These are phyloP conservation scores for Xiphydria camelus DNA, from an alignment of 2,888 invertebrate genomes.

Conservation along the genomic window DNA sequence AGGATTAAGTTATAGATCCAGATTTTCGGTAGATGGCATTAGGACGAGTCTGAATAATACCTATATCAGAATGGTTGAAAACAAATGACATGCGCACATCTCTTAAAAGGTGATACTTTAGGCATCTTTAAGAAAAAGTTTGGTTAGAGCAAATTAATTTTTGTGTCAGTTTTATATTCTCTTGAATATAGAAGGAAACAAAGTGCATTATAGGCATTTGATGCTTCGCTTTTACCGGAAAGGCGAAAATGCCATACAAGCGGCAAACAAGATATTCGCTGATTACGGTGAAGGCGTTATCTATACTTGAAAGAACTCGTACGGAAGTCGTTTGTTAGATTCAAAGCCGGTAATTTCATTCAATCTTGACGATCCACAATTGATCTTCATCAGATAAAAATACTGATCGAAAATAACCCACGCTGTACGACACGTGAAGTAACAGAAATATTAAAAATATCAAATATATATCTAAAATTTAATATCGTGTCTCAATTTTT, in stretches of 20 bases:
- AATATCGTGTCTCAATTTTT: too few species aligned
- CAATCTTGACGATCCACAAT: constrained; percentile 11
- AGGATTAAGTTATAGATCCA: too few species aligned
- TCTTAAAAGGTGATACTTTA: constrained; percentile 12
- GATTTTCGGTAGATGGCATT: too few species aligned
- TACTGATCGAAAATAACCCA: constrained; percentile 11
- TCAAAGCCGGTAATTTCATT: constrained; percentile 12
- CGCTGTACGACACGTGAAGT: constrained; percentile 11
- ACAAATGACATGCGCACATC: constrained; percentile 11
- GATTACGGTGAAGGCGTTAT: constrained; percentile 17
- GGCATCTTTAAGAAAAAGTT: constrained; percentile 9
- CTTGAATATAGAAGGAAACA: constrained; percentile 12
- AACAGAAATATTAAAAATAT: constrained; percentile 7
- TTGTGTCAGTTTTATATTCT: constrained; percentile 11
- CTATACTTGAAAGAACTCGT: constrained; percentile 11
- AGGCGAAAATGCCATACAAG: constrained; percentile 16
- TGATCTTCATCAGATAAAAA: constrained; percentile 11
- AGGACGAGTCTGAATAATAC: too few species aligned
- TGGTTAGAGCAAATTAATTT: constrained; percentile 9
- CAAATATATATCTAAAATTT: too few species aligned
- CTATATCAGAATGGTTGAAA: too few species aligned
- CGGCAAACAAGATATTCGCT: constrained; percentile 15
- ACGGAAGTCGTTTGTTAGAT: constrained; percentile 11
- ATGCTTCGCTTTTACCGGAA: constrained; percentile 17
- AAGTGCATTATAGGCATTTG: constrained; percentile 20